Percentiles rank a stretch among this genome's conserved stretches.
Evolutionary conservation across 2,888 invertebrate genomes (phyloP).

Genomic region (Tipula confusa): DNA sequence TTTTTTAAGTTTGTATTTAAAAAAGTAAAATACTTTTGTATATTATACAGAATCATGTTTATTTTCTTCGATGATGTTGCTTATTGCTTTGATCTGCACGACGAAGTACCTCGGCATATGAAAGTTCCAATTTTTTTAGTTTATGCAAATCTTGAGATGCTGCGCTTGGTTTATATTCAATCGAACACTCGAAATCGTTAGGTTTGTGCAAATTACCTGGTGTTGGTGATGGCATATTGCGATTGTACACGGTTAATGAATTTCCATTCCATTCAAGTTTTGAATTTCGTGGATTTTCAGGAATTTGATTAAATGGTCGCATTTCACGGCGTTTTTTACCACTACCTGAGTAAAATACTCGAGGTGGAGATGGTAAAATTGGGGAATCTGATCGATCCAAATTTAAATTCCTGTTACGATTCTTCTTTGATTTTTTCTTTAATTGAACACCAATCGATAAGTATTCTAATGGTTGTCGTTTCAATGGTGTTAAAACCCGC

Average conservation of each 20-base stretch:
- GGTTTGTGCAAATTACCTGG: constrained; percentile 52
- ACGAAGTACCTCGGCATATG: constrained; percentile 78
- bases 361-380: constrained; percentile 63
- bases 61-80: constrained; percentile 28
- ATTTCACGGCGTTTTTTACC: constrained; percentile 56
- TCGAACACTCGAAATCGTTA: constrained; percentile 46
- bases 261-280: constrained; percentile 62
- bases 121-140: constrained; percentile 72
- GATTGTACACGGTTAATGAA: constrained; percentile 65
- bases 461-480: constrained; percentile 71
- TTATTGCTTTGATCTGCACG: constrained; percentile 52
- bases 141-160: constrained; percentile 81
- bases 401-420: constrained; percentile 53
- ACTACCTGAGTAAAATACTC: constrained; percentile 57
- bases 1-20: neutral
- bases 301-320: constrained; percentile 52
- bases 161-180: constrained; percentile 61
- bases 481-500: constrained; percentile 59
- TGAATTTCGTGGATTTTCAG: constrained; percentile 35
- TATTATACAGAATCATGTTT: neutral
- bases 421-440: constrained; percentile 66
- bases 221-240: constrained; percentile 55
- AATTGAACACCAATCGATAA: constrained; percentile 61
- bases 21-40: neutral
- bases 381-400: constrained; percentile 65